A percentile compares a stretch with the other conserved stretches of the same genome.
phyloP scores from a whole-genome alignment of 2,113 vertebrate genomes.

The Scalopus aquaticus region DNA sequence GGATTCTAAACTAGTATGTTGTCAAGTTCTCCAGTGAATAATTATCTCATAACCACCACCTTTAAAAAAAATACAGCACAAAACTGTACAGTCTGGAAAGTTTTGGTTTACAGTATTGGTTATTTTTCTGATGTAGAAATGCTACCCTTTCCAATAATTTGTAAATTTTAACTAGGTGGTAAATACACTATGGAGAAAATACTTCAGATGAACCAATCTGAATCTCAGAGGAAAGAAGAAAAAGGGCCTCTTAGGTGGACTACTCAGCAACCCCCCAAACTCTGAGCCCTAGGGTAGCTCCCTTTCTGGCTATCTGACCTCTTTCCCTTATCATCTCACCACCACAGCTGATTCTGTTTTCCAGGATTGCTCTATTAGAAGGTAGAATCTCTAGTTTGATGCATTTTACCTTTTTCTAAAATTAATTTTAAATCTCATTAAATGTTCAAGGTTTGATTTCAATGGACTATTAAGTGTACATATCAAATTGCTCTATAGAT shows the following conservation, averaged over 20 bases:
- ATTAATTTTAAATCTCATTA: background rate
- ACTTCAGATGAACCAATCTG: background rate
- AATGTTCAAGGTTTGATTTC: background rate
- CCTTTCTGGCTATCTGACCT: fast-evolving
- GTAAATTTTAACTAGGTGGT: background rate
- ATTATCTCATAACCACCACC: background rate
- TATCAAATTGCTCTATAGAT: background rate
- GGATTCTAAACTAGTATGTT: background rate
- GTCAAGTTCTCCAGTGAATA: background rate
- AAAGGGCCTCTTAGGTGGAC: background rate
- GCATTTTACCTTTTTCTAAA: background rate
- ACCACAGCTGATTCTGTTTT: background rate
- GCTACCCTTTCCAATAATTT: background rate
- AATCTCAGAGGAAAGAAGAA: background rate
- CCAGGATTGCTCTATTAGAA: background rate
- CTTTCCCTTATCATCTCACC: background rate
- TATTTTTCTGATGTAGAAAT: slow-evolving; percentile 14
- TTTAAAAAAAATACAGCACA: background rate
- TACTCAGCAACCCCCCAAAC: background rate
- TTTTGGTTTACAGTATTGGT: background rate
- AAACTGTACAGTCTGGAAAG: background rate
- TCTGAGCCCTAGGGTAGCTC: background rate
- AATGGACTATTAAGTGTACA: background rate
- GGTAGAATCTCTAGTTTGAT: background rate
- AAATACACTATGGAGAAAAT: background rate